Evolutionary conservation across 2,888 invertebrate species (phyloP).

Genomic region (Zelleria hepariella): DNA sequence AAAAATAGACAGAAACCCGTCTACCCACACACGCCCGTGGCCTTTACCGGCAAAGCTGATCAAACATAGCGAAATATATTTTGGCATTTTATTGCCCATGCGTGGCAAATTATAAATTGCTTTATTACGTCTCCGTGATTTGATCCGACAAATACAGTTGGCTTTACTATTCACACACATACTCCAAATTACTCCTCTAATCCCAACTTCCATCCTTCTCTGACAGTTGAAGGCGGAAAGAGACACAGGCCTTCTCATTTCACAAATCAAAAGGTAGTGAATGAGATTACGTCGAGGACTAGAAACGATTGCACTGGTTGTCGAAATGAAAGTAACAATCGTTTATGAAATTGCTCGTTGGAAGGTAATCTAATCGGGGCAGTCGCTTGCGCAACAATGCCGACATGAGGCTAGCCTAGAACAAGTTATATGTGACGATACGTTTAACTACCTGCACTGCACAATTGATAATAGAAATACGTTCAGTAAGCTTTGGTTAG

Average conservation of each 20-base stretch:
- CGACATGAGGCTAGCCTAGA: neutral
- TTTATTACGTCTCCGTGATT: neutral
- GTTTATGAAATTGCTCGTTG: conserved; percentile 55
- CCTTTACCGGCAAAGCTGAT: neutral
- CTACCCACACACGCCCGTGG: neutral
- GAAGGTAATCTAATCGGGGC: conserved; percentile 52
- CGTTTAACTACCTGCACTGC: neutral
- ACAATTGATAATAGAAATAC: too few relatives aligned
- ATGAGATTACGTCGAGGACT: neutral
- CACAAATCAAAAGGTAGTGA: neutral
- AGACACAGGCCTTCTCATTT: neutral
- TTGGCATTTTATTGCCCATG: neutral
- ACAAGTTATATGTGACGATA: neutral
- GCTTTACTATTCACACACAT: neutral
- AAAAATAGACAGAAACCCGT: neutral
- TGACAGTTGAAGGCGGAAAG: neutral
- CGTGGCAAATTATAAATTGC: neutral
- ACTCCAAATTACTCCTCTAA: neutral
- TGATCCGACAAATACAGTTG: neutral
- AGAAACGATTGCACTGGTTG: conserved; percentile 14
- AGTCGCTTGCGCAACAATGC: conserved; percentile 42
- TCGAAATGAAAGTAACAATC: conserved; percentile 64
- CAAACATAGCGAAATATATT: neutral
- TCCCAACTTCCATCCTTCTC: neutral
- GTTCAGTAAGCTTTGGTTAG: too few relatives aligned